Percentiles rank a stretch among this genome's conserved stretches.
Conservation (phyloP, 2,113 vertebrate genomes). For the Phaetusa simplex region DNA sequence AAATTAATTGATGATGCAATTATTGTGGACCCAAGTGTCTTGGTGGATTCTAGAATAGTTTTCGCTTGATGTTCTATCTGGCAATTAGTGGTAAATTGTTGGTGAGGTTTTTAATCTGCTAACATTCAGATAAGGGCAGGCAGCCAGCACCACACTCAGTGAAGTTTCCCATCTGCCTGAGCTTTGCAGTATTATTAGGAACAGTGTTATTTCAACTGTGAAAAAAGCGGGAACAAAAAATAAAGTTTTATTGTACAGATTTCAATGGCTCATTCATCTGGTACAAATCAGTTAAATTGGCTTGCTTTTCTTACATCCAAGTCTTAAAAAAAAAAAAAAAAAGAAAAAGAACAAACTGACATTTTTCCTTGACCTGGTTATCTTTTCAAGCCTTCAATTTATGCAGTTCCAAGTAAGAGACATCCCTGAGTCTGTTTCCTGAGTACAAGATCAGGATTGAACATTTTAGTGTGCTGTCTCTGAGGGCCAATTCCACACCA, state of each 20-base stretch:
- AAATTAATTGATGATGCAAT: neutral
- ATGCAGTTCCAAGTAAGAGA: neutral
- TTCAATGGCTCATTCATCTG: neutral
- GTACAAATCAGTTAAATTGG: neutral
- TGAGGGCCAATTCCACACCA: neutral
- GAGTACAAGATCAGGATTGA: neutral
- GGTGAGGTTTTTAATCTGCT: constrained; percentile 18
- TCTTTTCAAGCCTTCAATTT: neutral
- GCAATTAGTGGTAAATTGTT: neutral
- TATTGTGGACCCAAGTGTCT: neutral
- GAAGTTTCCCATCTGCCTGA: neutral
- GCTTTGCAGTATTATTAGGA: neutral
- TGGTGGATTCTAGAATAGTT: neutral
- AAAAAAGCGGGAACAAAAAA: neutral
- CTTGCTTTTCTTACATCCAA: neutral
- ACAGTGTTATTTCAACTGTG: neutral
- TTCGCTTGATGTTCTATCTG: neutral
- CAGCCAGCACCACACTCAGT: constrained; percentile 20
- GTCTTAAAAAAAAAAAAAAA: neutral
- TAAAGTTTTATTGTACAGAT: neutral
- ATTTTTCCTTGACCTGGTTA: neutral
- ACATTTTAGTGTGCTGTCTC: neutral
- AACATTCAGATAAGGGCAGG: neutral
- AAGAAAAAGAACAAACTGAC: neutral
- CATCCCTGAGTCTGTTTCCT: neutral